phyloP scores from a whole-genome alignment of 2,888 invertebrate genomes.

The Entomobrya proxima region DNA sequence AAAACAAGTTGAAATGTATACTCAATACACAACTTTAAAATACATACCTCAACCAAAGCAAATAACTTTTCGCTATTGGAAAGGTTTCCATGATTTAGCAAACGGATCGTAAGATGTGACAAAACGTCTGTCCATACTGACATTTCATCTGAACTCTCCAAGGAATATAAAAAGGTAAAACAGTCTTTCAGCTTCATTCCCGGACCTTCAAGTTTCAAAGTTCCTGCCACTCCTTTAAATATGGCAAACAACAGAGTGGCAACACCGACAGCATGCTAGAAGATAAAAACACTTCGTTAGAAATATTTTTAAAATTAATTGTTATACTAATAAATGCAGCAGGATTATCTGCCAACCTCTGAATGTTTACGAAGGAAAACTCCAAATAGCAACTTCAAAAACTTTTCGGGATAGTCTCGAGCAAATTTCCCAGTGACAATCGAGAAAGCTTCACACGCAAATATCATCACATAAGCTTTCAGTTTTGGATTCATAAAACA shows the following conservation, averaged over 20 bases:
- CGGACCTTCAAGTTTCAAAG: constrained; percentile 65
- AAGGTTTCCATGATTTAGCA: constrained; percentile 60
- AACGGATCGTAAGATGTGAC: constrained; percentile 41
- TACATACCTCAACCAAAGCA: constrained; percentile 61
- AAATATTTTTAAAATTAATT: neutral
- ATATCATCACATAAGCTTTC: constrained; percentile 88
- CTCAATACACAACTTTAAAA: neutral
- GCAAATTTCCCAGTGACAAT: constrained; percentile 93
- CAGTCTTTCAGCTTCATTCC: constrained; percentile 60
- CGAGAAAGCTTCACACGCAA: constrained; percentile 97
- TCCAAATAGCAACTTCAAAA: constrained; percentile 66
- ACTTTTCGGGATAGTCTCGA: constrained; percentile 81
- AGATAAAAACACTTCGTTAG: constrained; percentile 73
- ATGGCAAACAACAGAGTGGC: constrained; percentile 93
- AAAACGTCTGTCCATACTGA: constrained; percentile 58
- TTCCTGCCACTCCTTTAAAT: constrained; percentile 86
- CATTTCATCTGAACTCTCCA: constrained; percentile 38
- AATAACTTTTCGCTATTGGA: constrained; percentile 49
- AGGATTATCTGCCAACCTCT: constrained; percentile 44
- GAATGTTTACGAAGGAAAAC: constrained; percentile 65
- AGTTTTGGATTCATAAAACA: constrained; percentile 69
- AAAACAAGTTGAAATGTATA: neutral
- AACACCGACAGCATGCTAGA: constrained; percentile 86
- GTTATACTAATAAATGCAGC: neutral
- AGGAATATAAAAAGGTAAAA: constrained; percentile 10